A percentile compares a stretch with the other conserved stretches of the same genome.
These are phyloP conservation scores for Atlantisia rogersi DNA, from an alignment of 2,113 vertebrate species.

Conservation along the genomic window DNA sequence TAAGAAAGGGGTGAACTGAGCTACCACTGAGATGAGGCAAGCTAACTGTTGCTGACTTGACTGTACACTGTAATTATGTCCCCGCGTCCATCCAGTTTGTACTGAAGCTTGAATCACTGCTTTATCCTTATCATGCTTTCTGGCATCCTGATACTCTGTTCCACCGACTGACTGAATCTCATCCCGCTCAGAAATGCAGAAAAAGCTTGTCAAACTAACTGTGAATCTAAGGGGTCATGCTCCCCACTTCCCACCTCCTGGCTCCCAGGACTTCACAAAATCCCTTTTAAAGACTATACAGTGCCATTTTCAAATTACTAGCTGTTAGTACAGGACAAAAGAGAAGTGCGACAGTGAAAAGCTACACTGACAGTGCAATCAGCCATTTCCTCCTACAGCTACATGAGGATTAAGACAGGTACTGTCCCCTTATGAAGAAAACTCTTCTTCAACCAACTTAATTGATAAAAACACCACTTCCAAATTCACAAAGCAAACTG, in stretches of 20 bases:
- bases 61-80: background rate
- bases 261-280: background rate
- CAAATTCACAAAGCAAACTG: background rate
- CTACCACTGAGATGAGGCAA: background rate
- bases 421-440: background rate
- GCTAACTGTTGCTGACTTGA: background rate
- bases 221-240: background rate
- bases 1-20: background rate
- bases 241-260: background rate
- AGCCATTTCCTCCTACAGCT: background rate
- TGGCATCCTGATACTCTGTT: fast-evolving
- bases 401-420: background rate
- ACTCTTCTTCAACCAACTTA: background rate
- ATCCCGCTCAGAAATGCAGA: background rate
- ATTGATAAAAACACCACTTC: background rate
- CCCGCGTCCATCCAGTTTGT: background rate
- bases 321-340: background rate
- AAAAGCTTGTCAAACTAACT: background rate
- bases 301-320: background rate
- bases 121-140: background rate
- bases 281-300: background rate
- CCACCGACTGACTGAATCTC: background rate
- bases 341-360: background rate
- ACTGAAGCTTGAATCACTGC: background rate
- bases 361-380: background rate